Evolutionary conservation across 2,113 vertebrate genomes (phyloP).

Genomic region (Uria aalge): DNA sequence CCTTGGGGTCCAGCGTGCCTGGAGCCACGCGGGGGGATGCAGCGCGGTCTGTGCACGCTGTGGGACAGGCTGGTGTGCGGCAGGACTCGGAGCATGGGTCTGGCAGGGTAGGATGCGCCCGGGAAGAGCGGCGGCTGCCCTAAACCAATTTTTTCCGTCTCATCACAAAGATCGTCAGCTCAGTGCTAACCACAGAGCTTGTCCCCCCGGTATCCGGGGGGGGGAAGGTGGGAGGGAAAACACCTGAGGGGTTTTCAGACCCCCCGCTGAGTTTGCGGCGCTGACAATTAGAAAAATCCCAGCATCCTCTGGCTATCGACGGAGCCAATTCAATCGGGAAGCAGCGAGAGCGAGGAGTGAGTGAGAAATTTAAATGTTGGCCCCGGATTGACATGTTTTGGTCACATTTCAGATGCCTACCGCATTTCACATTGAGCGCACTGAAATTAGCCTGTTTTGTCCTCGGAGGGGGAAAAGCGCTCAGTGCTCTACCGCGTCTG

Average conservation of each 20-base stretch:
- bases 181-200: not conserved
- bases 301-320: not conserved
- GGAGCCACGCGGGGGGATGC: not conserved
- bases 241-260: not conserved
- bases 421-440: not conserved
- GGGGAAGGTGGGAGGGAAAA: not conserved
- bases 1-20: not conserved
- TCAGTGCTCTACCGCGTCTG: fast-evolving
- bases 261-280: not conserved
- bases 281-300: not conserved
- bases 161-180: not conserved
- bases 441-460: not conserved
- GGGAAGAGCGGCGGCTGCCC: not conserved
- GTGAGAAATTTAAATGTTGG: not conserved
- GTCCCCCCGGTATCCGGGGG: not conserved
- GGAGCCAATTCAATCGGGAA: fast-evolving
- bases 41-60: not conserved
- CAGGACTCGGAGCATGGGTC: not conserved
- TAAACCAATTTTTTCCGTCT: not conserved
- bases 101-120: not conserved
- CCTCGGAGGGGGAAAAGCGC: not conserved
- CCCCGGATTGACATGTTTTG: not conserved
- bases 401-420: not conserved
- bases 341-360: not conserved
- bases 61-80: not conserved